Conservation (phyloP, 2,797 vertebrate genomes). For the Valencia hispanica region DNA sequence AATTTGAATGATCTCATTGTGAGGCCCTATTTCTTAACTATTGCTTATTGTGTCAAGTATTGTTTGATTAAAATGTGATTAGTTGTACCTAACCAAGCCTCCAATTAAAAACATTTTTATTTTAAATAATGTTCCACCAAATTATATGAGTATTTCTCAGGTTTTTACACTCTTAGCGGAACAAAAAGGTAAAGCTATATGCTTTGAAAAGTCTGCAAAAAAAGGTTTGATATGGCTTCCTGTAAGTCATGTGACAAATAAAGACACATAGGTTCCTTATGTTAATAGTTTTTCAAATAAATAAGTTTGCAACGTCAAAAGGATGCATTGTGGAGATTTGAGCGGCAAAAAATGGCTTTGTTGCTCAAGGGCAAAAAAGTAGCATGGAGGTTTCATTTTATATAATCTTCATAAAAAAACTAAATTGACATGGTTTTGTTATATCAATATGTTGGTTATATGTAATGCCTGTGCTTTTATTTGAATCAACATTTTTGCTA, state of each 20-base stretch:
- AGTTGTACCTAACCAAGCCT: no score
- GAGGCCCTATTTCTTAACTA: neutral
- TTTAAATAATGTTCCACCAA: neutral
- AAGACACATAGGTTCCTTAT: neutral
- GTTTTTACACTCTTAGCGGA: neutral
- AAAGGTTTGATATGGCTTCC: neutral
- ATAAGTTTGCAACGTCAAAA: neutral
- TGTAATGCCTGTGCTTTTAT: neutral
- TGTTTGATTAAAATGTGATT: neutral
- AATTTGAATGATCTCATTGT: neutral
- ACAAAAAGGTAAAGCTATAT: no score
- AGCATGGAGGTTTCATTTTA: no score
- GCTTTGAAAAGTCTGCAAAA: neutral
- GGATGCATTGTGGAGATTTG: accelerated
- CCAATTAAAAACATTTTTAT: neutral
- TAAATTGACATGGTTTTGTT: neutral
- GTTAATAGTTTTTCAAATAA: no score
- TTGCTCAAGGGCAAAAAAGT: no score
- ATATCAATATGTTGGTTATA: no score
- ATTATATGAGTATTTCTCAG: no score
- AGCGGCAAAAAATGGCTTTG: no score
- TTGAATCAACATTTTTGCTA: neutral
- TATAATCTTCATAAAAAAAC: no score
- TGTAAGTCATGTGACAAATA: neutral
- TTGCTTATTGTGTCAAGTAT: neutral